Evolutionary conservation across 2,797 vertebrate species (phyloP), one percentile per base, ranked within the genome.

Genomic region (Pteronotus mesoamericanus): DNA sequence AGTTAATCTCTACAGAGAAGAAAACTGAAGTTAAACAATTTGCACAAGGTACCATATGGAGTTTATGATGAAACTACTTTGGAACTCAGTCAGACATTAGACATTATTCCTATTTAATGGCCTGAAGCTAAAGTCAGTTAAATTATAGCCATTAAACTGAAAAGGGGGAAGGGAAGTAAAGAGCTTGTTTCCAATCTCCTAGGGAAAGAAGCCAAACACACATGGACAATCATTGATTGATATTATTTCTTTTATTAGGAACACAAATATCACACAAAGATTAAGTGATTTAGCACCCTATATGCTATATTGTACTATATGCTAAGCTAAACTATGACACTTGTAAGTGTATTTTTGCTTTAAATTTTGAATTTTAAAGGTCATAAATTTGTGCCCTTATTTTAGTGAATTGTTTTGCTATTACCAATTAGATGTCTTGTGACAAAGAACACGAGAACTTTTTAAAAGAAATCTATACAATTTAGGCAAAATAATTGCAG

Each of bases 401-500:
- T 96, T 85, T 88, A 88, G 53, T 71, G 64, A 89, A 87, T 78
- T 92, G 64, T 80, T 90, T 96, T 86, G 61, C 77, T 64, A 9
- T 87, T 92, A 59, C 48, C 42, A 83, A 37, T 96, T 80, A 84
- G 66, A 80, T 94, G 53, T 87, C 66, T 82, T 91, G 51, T 85
- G 55, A 92, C 44, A 85, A 84, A 66, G 46, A 95, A 80, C 18
- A 9, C 53, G 8, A 80, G 75, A 92, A 78, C 72, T 92, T 59
- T 85, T 80, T 66, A 64, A 94, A 92, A 96, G 59, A 92, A 69
- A 93, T 74, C 57, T 59, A 59, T n/a, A 68, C 68, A 88, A 29
- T 87, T 86, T 80, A 75, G 78, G 44, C 68, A 68, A 74, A 85
- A 53, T 96, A 95, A 96, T n/a, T 95, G 22, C 71, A 80, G 89